phyloP scores from a whole-genome alignment of 2,888 invertebrate species.

The Eucriotettix oculatus region DNA sequence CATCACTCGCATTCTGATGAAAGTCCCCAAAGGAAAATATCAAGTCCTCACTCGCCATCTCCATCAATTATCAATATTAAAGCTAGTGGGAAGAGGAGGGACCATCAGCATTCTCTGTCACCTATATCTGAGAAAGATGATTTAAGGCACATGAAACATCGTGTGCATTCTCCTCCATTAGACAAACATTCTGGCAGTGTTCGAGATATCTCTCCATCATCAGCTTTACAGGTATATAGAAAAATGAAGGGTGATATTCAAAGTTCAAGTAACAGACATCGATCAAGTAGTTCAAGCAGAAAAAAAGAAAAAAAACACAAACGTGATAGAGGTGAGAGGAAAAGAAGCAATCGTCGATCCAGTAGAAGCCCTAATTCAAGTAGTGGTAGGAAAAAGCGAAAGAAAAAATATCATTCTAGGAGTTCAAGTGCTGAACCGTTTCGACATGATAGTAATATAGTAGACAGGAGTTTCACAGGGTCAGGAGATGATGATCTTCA shows the following conservation, averaged over 20 bases:
- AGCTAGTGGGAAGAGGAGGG: slow-evolving; percentile 18
- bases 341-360: slow-evolving; percentile 36
- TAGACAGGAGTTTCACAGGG: neutral
- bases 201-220: slow-evolving; percentile 7
- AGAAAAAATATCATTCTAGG: slow-evolving; percentile 34
- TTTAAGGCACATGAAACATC: slow-evolving; percentile 22
- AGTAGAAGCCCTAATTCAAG: slow-evolving; percentile 9
- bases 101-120: slow-evolving; percentile 26
- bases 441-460: neutral
- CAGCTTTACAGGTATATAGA: slow-evolving; percentile 8
- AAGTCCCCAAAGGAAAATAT: neutral
- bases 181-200: slow-evolving; percentile 9
- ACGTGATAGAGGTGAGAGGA: slow-evolving; percentile 54
- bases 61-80: slow-evolving; percentile 26
- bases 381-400: slow-evolving; percentile 39
- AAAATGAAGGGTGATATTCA: slow-evolving; percentile 10
- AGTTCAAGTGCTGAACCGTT: slow-evolving; percentile 26
- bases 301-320: slow-evolving; percentile 31
- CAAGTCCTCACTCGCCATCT: slow-evolving; percentile 20
- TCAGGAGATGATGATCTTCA: slow-evolving; percentile 1
- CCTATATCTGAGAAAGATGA: slow-evolving; percentile 20
- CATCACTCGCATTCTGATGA: neutral
- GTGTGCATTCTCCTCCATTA: slow-evolving; percentile 20
- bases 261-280: slow-evolving; percentile 4
- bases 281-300: slow-evolving; percentile 12